phyloP scores from a whole-genome alignment of 2,888 invertebrate genomes.

The Torymus aiolomorphi region DNA sequence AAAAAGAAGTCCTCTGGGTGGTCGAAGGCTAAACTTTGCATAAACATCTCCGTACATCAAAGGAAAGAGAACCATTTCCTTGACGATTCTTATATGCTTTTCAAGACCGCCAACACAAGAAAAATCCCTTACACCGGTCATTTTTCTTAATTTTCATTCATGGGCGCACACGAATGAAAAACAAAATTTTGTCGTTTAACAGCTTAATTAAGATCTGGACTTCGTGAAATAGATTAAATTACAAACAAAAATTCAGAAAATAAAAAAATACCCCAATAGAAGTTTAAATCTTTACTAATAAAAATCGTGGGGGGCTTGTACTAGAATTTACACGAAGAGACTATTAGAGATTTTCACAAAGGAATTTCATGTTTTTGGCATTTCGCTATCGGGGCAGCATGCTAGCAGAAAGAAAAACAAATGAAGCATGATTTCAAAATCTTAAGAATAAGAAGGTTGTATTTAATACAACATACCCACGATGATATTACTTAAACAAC shows the following conservation, averaged over 20 bases:
- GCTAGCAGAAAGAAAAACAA: conserved; percentile 33
- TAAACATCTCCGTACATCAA: conserved; percentile 93
- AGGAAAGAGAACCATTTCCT: conserved; percentile 94
- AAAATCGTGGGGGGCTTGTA: conserved; percentile 44
- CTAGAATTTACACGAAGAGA: conserved; percentile 65
- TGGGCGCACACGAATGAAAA: not conserved
- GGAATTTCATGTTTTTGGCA: conserved; percentile 68
- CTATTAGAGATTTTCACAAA: conserved; percentile 61
- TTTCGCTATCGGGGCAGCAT: conserved; percentile 54
- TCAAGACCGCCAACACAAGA: conserved; percentile 86
- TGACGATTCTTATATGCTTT: conserved; percentile 87
- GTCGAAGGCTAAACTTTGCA: conserved; percentile 87
- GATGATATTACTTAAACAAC: too few relatives aligned
- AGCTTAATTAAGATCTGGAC: not conserved
- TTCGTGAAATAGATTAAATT: not conserved
- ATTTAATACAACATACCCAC: not conserved
- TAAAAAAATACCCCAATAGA: not conserved
- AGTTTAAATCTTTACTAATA: conserved; percentile 27
- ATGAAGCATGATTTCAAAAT: conserved; percentile 28
- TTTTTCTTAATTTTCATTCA: conserved; percentile 28
- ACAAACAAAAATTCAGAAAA: not conserved
- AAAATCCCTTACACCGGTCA: conserved; percentile 66
- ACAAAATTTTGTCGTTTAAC: not conserved
- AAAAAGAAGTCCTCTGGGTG: conserved; percentile 92
- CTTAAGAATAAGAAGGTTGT: not conserved